phyloP scores from a whole-genome alignment of 2,888 invertebrate genomes.

The Sinohyriopsis cumingii region DNA sequence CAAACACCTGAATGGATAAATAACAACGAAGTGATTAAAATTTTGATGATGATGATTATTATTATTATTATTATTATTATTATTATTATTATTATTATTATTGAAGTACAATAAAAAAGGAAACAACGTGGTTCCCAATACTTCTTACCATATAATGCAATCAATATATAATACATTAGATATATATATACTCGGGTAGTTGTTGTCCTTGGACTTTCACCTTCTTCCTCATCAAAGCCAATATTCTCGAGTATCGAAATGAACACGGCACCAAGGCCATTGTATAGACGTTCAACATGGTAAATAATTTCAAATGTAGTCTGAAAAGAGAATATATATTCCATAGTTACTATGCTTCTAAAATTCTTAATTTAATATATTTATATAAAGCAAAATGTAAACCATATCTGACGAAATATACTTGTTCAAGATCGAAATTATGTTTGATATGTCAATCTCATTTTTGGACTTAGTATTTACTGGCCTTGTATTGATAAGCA shows the following conservation, averaged over 20 bases:
- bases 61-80: not conserved
- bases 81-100: not conserved
- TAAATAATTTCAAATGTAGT: constrained; percentile 23
- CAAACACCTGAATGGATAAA: too few relatives aligned
- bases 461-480: too few relatives aligned
- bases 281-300: constrained; percentile 8
- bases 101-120: too few relatives aligned
- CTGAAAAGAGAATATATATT: constrained; percentile 9
- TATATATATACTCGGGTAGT: constrained; percentile 3
- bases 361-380: too few relatives aligned
- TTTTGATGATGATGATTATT: not conserved
- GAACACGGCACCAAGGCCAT: constrained; percentile 6
- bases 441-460: too few relatives aligned
- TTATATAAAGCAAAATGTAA: too few relatives aligned
- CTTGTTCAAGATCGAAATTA: too few relatives aligned
- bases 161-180: constrained; percentile 14
- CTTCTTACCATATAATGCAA: not conserved
- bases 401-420: too few relatives aligned
- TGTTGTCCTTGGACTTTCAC: constrained; percentile 9
- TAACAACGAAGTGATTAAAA: not conserved
- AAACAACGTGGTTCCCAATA: too few relatives aligned
- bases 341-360: too few relatives aligned
- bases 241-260: constrained; percentile 4
- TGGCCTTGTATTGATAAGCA: too few relatives aligned
- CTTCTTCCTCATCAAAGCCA: constrained; percentile 14